These are phyloP conservation scores for Agriopis leucophaearia DNA, from an alignment of 2,888 invertebrate species.

Conservation along the genomic window DNA sequence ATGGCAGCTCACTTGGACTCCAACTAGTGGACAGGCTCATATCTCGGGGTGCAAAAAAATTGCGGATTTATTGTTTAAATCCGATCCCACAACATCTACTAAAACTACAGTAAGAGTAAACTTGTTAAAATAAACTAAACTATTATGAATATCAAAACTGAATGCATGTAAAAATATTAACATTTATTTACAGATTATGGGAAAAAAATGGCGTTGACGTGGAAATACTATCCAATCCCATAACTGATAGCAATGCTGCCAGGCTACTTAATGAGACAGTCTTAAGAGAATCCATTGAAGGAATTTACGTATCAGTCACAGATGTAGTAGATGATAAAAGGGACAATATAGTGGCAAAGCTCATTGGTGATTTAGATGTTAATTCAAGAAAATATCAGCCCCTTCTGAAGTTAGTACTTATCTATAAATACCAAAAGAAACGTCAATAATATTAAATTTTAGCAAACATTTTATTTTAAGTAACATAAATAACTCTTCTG, in stretches of 20 bases:
- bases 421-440: not conserved
- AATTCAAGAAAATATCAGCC: slow-evolving; percentile 9
- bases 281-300: too few relatives aligned
- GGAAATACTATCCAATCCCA: not conserved
- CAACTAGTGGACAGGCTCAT: slow-evolving; percentile 56
- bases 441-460: not conserved
- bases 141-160: not conserved
- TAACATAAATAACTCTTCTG: too few relatives aligned
- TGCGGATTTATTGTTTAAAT: slow-evolving; percentile 44
- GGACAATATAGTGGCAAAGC: not conserved
- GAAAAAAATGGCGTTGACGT: slow-evolving; percentile 19
- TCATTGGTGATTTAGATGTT: slow-evolving; percentile 12
- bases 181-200: slow-evolving; percentile 21
- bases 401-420: slow-evolving; percentile 22
- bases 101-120: slow-evolving; percentile 13
- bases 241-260: not conserved
- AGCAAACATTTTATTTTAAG: not conserved
- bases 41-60: slow-evolving; percentile 54
- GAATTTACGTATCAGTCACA: slow-evolving; percentile 15
- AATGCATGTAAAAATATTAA: too few relatives aligned
- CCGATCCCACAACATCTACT: slow-evolving; percentile 5
- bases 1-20: slow-evolving; percentile 51
- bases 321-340: not conserved
- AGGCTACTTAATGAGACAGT: not conserved
- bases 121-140: not conserved